Base-by-base conservation (phyloP, 1,140 invertebrate species). In the Batillaria attramentaria region DNA sequence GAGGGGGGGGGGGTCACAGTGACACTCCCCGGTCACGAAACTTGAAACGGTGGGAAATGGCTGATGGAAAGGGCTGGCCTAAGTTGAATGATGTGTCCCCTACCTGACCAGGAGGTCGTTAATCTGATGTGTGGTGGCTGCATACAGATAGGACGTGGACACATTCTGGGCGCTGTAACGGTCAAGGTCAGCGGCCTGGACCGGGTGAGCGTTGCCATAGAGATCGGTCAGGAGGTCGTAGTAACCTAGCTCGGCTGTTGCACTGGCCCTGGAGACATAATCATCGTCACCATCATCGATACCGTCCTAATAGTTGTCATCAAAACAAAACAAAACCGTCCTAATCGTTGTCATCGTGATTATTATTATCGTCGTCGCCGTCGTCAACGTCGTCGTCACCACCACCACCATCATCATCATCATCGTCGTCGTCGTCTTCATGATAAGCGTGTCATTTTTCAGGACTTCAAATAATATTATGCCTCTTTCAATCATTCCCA, bases 101-200 rank as follows among this genome's bases (percentile, higher is more conserved):
- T 74, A 85, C 84, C 79, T 79, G 31, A 81, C 50, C 57, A 85
- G 80, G 41, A 85, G 73, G 62, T 85, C 84, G 24, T 81, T 41
- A 50, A 75, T 81, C 46, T 50, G 76, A 68, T 85, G 84, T 16
- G 80, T 69, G 3, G 84, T 75, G 20, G 73, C 42, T 2, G 66
- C 41, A 41, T 78, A 84, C 41, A 85, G 72, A 50, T 78, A 41
- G n/a, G 77, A 77, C 4, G 82, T 70, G 20, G 82, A 80, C 35
- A 79, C 68, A 42, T 80, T 79, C 24, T 79, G 73, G 35, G 74
- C 73, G 24, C 75, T 76, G 35, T 70, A 72, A 20, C 18, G 3
- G 13, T 62, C 20, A 1, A 80, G 73, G 8, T 39, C 73, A 2
- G 33, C 31, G 35, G 39, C 35, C 37, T 69, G 76, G 13, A 83